Conservation (phyloP, 2,797 vertebrate genomes). For the Hydrocynus forskahlii region DNA sequence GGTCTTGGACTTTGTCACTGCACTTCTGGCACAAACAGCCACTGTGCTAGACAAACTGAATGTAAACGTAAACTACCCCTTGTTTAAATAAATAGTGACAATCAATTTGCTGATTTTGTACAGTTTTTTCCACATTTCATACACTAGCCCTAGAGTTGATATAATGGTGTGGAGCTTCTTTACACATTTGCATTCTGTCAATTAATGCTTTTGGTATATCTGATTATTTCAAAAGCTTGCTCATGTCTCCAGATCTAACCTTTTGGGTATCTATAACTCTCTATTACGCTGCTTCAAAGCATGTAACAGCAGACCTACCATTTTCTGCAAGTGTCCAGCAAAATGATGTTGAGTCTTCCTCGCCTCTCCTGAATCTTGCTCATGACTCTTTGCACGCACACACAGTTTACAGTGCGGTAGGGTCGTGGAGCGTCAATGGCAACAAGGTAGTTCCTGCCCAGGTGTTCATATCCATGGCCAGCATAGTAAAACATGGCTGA, state of each 20-base stretch:
- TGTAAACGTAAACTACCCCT: no score
- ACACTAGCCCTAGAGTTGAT: no score
- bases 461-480: constrained; percentile 86
- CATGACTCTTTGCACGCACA: constrained; percentile 88
- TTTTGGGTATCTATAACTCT: no score
- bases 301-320: constrained; percentile 73
- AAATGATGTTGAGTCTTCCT: constrained; percentile 83
- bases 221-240: background rate
- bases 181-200: background rate
- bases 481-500: constrained; percentile 91
- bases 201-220: background rate
- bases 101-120: no score
- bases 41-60: no score
- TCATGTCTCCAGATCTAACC: background rate
- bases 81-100: no score
- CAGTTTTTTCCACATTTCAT: no score
- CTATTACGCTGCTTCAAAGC: background rate
- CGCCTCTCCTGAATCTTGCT: constrained; percentile 81
- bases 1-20: no score
- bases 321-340: constrained; percentile 90
- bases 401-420: constrained; percentile 82
- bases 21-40: no score
- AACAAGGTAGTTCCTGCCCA: constrained; percentile 89
- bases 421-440: constrained; percentile 87
- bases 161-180: no score